Evolutionary conservation across 2,888 invertebrate genomes (phyloP), one percentile per base, ranked within the genome.

Genomic region (Eugnorisma glareosa): DNA sequence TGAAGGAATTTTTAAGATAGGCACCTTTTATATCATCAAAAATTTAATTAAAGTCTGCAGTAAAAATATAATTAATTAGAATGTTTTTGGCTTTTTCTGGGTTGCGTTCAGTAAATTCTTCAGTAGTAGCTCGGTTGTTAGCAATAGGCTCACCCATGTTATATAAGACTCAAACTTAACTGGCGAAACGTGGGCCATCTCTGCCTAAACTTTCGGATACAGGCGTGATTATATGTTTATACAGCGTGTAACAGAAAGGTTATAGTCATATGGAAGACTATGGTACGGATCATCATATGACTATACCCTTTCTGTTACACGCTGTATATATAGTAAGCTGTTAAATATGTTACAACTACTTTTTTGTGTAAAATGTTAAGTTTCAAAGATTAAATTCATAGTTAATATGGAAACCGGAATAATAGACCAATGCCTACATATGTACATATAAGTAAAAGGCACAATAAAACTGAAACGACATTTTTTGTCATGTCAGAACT

Each of bases 401-500:
- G 28, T 7, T 48, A 4, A n/a, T 13, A 61, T 24, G n/a, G 24
- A n/a, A 8, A 3, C 5, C 24, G 11, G n/a, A 63, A 51, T 31
- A 48, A n/a, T 40, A 31, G 10, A 10, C 5, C 5, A 21, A 35
- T 31, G 2, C 4, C 8, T 15, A 18, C 10, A 13, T n/a, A n/a
- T n/a, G n/a, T 13, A 21, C 13, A 18, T 57, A 28, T 15, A 59
- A n/a, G 8, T 45, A 54, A 37, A 45, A 43, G 35, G 10, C 15
- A 13, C 6, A 40, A 7, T n/a, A 5, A 31, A 35, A 76, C 11
- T 40, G 10, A 13, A 11, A 18, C 31, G n/a, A 35, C 1, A 15
- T 24, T 40, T 75, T 77, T 35, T 48, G 57, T 35, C 54, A 48
- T 83, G 67, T 79, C 24, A 24, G 24, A 40, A 57, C 35, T 63